Percentiles rank a stretch among this genome's conserved stretches.
Evolutionary conservation across 2,888 invertebrate genomes (phyloP).

Genomic region (Yponomeuta cagnagella): DNA sequence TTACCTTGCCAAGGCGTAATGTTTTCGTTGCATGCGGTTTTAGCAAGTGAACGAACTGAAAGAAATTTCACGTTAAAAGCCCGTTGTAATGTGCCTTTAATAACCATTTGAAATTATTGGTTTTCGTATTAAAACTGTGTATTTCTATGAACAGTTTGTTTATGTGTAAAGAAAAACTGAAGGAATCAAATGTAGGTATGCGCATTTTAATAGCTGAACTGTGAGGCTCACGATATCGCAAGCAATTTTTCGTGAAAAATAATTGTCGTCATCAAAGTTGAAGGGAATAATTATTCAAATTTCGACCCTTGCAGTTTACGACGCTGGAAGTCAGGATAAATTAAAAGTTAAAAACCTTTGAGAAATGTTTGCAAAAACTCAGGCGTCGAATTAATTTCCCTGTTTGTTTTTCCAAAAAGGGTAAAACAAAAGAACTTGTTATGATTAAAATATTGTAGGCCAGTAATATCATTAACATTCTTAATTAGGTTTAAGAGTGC

Average conservation of each 20-base stretch:
- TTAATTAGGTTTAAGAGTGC: too few relatives aligned
- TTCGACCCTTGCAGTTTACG: not conserved
- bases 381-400: not conserved
- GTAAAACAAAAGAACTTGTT: not conserved
- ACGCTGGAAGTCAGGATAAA: not conserved
- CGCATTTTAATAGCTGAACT: too few relatives aligned
- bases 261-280: conserved; percentile 1
- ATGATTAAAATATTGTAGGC: too few relatives aligned
- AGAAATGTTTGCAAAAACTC: not conserved
- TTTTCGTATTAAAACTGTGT: too few relatives aligned
- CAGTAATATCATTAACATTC: too few relatives aligned
- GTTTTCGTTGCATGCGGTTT: not conserved
- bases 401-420: not conserved
- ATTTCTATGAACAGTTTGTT: too few relatives aligned
- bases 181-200: too few relatives aligned
- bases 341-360: not conserved
- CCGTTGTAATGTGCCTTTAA: too few relatives aligned
- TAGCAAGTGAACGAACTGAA: too few relatives aligned
- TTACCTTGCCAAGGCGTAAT: not conserved
- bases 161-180: too few relatives aligned
- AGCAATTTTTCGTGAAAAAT: not conserved
- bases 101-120: too few relatives aligned
- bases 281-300: conserved; percentile 3
- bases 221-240: not conserved
- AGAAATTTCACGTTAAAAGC: too few relatives aligned